Percentiles rank a stretch among this genome's conserved stretches.
These are phyloP conservation scores for Naso thynnoides DNA, from an alignment of 2,797 vertebrate species.

Conservation along the genomic window DNA sequence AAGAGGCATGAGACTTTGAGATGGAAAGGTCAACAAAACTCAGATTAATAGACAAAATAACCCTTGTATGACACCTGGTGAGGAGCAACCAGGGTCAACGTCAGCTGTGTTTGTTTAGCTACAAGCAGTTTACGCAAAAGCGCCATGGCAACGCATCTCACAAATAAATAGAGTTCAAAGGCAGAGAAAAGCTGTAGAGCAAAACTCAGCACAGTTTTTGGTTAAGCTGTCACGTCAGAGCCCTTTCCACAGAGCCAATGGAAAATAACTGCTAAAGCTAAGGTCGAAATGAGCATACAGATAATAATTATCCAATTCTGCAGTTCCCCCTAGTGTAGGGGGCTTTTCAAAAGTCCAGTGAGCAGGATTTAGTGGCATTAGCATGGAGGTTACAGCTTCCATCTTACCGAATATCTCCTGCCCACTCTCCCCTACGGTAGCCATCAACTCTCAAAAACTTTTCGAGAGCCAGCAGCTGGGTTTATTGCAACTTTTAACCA, in stretches of 20 bases:
- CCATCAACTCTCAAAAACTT: too few species aligned
- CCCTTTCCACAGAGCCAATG: not conserved
- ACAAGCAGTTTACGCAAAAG: not conserved
- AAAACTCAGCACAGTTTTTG: not conserved
- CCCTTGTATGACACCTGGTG: slow-evolving; percentile 17
- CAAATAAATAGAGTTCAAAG: not conserved
- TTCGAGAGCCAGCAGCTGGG: too few species aligned
- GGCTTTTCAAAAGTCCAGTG: too few species aligned
- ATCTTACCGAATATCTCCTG: too few species aligned
- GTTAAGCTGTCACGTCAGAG: not conserved
- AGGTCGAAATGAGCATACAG: not conserved
- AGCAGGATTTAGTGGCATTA: too few species aligned
- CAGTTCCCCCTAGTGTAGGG: not conserved
- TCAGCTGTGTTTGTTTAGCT: slow-evolving; percentile 11
- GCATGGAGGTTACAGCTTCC: too few species aligned
- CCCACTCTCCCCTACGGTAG: too few species aligned
- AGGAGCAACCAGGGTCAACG: slow-evolving; percentile 22
- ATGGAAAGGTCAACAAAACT: slow-evolving; percentile 24
- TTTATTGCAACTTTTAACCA: too few species aligned
- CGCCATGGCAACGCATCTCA: not conserved
- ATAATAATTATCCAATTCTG: not conserved
- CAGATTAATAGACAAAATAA: slow-evolving; percentile 23
- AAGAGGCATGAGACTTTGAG: slow-evolving; percentile 27
- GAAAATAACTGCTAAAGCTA: not conserved
- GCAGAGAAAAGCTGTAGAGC: not conserved